Evolutionary conservation across 2,888 invertebrate species (phyloP), one percentile per base, ranked within the genome.

Genomic region (Pharmacophagus antenor): DNA sequence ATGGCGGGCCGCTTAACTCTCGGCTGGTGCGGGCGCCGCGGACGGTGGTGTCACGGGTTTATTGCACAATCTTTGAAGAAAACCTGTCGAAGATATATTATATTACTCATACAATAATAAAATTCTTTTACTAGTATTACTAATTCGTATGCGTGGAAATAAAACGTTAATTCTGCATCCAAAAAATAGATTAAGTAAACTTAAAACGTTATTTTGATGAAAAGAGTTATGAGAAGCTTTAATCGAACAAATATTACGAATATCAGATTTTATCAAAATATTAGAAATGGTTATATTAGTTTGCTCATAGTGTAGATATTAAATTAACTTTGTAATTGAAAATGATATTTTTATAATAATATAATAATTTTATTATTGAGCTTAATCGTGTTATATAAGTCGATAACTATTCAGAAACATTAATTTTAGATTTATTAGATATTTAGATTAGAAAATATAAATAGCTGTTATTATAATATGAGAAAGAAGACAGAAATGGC

Each of bases 1-100:
- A 58, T 67, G 63, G 64, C 62, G 67, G 60, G 62, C 66, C 64
- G 66, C 48, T 64, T 71, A 72, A 60, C 65, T 69, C 57, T 67
- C 66, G 62, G 67, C 66, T 62, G 70, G 72, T 70, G 85, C 87
- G 78, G 82, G 85, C 58, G 85, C 82, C 67, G 79, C 76, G 65
- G 77, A 81, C 66, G 70, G 81, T 58, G 69, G 76, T 55, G 70
- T 78, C 55, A 65, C 77, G 51, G 62, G 71, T 65, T 81, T 80
- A 69, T 94, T 94, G 88, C 95, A 95, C 94, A 97, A 94, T 93
- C 94, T 95, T 92, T 95, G 94, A 88, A 97, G 94, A 93, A 98
- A 97, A 90, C 95, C 96, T 96, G 92, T 46, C 78, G 75, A 71
- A 56, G 61, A 49, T 8, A 37, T n/a, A 37, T 37, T 15, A 37